Evolutionary conservation across 2,113 vertebrate genomes (phyloP).

Genomic region (Laterallus jamaicensis): DNA sequence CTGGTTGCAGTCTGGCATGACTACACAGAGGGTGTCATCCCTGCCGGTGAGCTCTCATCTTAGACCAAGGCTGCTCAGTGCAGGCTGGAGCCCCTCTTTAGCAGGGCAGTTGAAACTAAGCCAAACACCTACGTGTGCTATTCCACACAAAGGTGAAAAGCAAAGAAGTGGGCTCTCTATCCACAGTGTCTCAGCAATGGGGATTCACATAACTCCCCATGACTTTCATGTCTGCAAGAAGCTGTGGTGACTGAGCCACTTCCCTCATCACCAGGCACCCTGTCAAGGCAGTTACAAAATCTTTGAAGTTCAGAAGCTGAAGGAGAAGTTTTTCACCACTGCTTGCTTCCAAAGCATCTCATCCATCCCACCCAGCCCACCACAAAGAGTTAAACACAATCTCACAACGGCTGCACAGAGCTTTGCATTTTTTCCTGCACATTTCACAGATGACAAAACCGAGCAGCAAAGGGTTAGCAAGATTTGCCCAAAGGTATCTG

Average conservation of each 20-base stretch:
- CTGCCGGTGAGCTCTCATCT: background rate
- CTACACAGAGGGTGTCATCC: background rate
- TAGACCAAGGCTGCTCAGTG: background rate
- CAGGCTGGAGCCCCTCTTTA: background rate
- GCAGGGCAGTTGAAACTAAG: background rate
- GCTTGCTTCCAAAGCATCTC: background rate
- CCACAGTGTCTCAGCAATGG: background rate
- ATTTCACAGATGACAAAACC: background rate
- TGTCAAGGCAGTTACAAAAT: accelerated
- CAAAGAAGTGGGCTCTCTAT: background rate
- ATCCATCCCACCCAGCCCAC: background rate
- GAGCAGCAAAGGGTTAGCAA: background rate
- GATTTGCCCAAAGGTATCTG: background rate
- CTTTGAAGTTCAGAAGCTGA: background rate
- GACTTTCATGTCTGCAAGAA: background rate
- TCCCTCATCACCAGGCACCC: background rate
- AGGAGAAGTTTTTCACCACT: background rate
- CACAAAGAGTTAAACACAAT: background rate
- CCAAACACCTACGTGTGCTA: accelerated
- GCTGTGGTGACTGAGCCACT: background rate
- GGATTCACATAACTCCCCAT: background rate
- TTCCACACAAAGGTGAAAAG: background rate
- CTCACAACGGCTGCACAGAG: background rate
- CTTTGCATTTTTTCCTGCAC: background rate
- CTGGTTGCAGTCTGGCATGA: background rate